phyloP scores from a whole-genome alignment of 2,113 vertebrate genomes.

The Strix uralensis region DNA sequence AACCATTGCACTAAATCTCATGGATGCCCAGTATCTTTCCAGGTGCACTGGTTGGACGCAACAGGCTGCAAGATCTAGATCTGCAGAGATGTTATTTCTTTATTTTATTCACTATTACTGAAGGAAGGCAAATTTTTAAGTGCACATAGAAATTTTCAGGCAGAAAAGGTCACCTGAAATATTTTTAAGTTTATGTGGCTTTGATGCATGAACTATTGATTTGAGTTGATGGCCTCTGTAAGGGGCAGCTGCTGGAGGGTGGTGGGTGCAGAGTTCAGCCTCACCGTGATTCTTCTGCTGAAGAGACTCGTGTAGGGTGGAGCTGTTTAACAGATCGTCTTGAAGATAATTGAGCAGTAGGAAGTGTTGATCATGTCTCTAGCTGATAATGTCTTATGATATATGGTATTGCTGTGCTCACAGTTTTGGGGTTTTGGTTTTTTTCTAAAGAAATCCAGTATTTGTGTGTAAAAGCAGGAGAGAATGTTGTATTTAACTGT shows the following conservation, averaged over 20 bases:
- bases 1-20: neutral
- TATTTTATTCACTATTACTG: neutral
- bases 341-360: neutral
- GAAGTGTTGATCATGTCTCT: neutral
- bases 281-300: rapidly evolving
- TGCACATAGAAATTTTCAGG: neutral
- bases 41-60: neutral
- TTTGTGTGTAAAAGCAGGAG: neutral
- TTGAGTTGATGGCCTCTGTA: neutral
- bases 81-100: neutral
- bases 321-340: neutral
- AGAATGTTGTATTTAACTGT: neutral
- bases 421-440: neutral
- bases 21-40: neutral
- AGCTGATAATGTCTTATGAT: neutral
- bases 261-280: neutral
- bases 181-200: neutral
- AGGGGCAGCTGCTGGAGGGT: neutral
- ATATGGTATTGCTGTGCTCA: neutral
- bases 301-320: neutral
- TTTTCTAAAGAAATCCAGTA: neutral
- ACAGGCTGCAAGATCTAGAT: neutral
- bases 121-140: neutral
- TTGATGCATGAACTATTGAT: neutral
- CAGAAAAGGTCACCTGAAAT: neutral